phyloP scores from a whole-genome alignment of 2,888 invertebrate species.

The Salticus scenicus region DNA sequence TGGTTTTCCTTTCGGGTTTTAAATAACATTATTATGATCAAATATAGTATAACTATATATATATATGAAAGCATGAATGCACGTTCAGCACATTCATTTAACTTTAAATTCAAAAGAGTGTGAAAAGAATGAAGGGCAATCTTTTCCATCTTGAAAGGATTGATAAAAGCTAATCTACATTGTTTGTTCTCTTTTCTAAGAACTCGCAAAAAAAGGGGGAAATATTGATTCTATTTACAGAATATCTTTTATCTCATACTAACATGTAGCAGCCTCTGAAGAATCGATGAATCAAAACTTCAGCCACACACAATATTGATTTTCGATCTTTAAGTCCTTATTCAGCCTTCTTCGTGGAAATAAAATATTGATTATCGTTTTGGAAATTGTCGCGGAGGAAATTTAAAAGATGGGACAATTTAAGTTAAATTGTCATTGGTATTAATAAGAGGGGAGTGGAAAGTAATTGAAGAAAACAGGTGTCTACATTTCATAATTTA shows the following conservation, averaged over 20 bases:
- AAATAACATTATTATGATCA: too few relatives aligned
- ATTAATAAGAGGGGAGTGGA: not conserved
- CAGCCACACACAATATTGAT: not conserved
- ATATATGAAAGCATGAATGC: too few relatives aligned
- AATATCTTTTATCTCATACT: conserved; percentile 6
- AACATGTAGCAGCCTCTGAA: not conserved
- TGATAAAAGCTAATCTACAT: too few relatives aligned
- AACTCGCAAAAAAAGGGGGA: not conserved
- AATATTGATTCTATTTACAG: not conserved
- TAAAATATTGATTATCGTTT: conserved; percentile 5
- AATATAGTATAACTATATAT: too few relatives aligned
- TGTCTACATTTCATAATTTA: too few relatives aligned
- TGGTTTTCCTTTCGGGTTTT: too few relatives aligned
- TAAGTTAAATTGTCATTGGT: not conserved
- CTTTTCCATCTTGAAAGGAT: too few relatives aligned
- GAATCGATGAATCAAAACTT: conserved; percentile 15
- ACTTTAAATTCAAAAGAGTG: too few relatives aligned
- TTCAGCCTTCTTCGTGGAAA: not conserved
- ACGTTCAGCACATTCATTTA: too few relatives aligned
- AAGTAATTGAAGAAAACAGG: not conserved
- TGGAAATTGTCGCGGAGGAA: not conserved
- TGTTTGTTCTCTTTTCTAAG: too few relatives aligned
- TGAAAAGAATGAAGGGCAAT: too few relatives aligned
- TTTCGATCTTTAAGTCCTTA: conserved; percentile 3
- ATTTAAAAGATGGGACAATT: not conserved